Conservation (phyloP, 2,797 vertebrate species). For the Gallinago nigripennis region DNA sequence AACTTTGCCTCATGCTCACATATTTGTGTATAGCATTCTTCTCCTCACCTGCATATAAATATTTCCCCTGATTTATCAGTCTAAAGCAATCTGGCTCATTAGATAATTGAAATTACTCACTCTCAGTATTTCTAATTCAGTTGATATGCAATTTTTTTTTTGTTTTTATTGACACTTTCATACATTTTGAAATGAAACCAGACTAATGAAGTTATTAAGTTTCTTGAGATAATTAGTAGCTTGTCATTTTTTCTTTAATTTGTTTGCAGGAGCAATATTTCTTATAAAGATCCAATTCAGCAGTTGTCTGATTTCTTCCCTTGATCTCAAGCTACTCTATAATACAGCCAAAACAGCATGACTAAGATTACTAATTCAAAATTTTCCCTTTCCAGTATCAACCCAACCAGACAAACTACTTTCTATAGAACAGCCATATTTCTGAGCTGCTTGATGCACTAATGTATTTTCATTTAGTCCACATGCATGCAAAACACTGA, state of each 20-base stretch:
- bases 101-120: constrained; percentile 22
- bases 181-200: not conserved
- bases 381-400: constrained; percentile 7
- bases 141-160: not conserved
- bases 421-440: not conserved
- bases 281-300: not conserved
- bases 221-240: constrained; percentile 6
- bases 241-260: not conserved
- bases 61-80: not conserved
- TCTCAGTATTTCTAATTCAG: not conserved
- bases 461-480: constrained; percentile 3
- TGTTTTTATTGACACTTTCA: not conserved
- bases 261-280: not conserved
- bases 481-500: not conserved
- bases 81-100: not conserved
- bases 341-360: not conserved
- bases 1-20: not conserved
- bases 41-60: not conserved
- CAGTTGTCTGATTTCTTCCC: not conserved
- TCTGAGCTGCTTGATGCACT: not conserved
- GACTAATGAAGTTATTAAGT: not conserved
- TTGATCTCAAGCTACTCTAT: not conserved
- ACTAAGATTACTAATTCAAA: constrained; percentile 17
- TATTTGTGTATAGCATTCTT: not conserved
- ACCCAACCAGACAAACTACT: not conserved